Evolutionary conservation across 2,797 vertebrate genomes (phyloP), one percentile per base, ranked within the genome.

Genomic region (Pachyuromys duprasi): DNA sequence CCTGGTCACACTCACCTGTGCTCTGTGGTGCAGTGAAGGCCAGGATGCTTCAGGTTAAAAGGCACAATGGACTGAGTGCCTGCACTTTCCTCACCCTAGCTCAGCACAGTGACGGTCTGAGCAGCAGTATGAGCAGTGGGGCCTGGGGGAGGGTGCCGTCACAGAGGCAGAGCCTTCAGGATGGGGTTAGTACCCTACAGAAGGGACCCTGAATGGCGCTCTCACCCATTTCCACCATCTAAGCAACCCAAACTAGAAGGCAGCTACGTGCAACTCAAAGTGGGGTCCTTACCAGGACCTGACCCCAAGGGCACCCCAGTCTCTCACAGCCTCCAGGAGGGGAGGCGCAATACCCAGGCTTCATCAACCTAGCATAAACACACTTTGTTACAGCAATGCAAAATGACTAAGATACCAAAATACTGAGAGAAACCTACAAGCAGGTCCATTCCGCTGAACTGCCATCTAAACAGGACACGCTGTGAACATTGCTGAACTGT

Each of bases 81-180:
- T 60, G 36, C 39, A 13, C 22, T 28, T 17, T 57, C 22, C 9
- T 22, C 28, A 36, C 15, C 22, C 22, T 31, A 62, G 67, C 67
- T 62, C 36, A 45, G 5, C 18, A 17, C 5, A 1, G 22, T 0
- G 22, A 72, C 2, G 33, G 55, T 5, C 3, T 5, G 1, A 28
- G 2, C 20, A 57, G 31, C 2, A 26, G 55, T 5, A 4, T 5
- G 1, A 28, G 2, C 20, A 57, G 31, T 0, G 31, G 49, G 22
- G 33, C 76, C 22, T 20, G 8, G 67, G 22, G 28, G 28, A 31
- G 0, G 31, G 8, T 18, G 3, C 14, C 28, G 31, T 83, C 45
- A 1, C 8, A 7, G n/a, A 45, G 55, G 53, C 2, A 22, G 12
- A 63, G 70, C n/a, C 62, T 24, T 67, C 8, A 72, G 36, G 57